Percentiles rank a stretch among this genome's conserved stretches.
phyloP scores from a whole-genome alignment of 2,797 vertebrate genomes.

The Hemibagrus guttatus region DNA sequence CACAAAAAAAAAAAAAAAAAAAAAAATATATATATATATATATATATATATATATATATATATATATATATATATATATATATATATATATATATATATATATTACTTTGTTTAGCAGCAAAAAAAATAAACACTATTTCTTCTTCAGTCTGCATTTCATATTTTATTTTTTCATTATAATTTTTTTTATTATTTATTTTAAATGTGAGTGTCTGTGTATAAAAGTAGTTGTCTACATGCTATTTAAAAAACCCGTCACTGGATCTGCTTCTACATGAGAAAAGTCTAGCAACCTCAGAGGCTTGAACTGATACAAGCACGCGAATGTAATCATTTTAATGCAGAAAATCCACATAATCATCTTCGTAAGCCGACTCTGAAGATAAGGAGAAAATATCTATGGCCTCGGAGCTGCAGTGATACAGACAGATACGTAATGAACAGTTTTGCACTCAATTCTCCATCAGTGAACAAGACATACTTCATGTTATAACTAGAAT shows the following conservation, averaged over 20 bases:
- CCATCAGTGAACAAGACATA: too few species aligned
- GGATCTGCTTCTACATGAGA: background rate
- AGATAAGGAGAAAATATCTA: background rate
- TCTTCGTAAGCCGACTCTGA: background rate
- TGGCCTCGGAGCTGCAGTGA: background rate
- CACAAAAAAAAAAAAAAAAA: too few species aligned
- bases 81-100: background rate
- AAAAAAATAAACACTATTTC: background rate
- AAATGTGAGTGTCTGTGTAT: slow-evolving; percentile 8
- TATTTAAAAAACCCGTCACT: background rate
- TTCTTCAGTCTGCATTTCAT: background rate
- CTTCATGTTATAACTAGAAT: too few species aligned
- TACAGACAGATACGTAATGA: background rate
- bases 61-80: too few species aligned
- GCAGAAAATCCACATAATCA: background rate
- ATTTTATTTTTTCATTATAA: background rate
- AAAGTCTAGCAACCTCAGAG: background rate
- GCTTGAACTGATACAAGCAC: background rate
- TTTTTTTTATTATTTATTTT: background rate
- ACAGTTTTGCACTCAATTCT: too few species aligned
- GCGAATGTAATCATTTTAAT: background rate
- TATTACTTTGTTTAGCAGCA: background rate
- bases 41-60: too few species aligned
- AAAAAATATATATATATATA: too few species aligned
- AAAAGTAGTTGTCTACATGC: background rate